A percentile compares a stretch with the other conserved stretches of the same genome.
These are phyloP conservation scores for Euleptes europaea DNA, from an alignment of 2,113 vertebrate species.

Conservation along the genomic window DNA sequence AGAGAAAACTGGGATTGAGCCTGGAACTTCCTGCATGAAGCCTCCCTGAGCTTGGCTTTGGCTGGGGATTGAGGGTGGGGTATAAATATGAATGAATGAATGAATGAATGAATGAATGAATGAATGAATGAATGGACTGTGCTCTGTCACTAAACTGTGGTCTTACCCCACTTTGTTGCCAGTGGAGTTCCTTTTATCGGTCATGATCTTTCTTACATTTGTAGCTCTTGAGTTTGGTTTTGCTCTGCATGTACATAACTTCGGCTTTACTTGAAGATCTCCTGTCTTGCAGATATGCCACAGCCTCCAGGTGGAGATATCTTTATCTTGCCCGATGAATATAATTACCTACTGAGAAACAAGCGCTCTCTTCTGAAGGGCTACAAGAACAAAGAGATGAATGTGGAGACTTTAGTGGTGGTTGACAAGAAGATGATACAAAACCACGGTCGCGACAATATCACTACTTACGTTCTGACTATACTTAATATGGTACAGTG, in stretches of 20 bases:
- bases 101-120: no score
- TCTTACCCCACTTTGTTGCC: not conserved
- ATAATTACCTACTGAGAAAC: constrained; percentile 66
- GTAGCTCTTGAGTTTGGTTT: not conserved
- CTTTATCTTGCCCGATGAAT: constrained; percentile 83
- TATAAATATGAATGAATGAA: no score
- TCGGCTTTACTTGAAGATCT: not conserved
- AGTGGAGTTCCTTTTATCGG: not conserved
- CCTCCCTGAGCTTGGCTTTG: no score
- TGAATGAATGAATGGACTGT: no score
- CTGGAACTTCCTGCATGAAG: not conserved
- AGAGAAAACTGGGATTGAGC: not conserved
- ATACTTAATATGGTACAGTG: constrained; percentile 87
- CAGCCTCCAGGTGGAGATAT: constrained; percentile 78
- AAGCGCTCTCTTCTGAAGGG: constrained; percentile 78
- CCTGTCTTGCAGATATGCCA: constrained; percentile 77
- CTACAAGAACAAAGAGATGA: constrained; percentile 73
- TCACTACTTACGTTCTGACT: constrained; percentile 90
- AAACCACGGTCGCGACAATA: constrained; percentile 85
- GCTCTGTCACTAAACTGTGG: not conserved
- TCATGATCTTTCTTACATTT: not conserved
- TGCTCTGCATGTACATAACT: not conserved
- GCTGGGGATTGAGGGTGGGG: no score
- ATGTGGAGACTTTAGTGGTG: constrained; percentile 89
- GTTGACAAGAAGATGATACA: constrained; percentile 88